A percentile compares a stretch with the other conserved stretches of the same genome.
These are phyloP conservation scores for Anguilla rostrata DNA, from an alignment of 2,113 vertebrate genomes.

Conservation along the genomic window DNA sequence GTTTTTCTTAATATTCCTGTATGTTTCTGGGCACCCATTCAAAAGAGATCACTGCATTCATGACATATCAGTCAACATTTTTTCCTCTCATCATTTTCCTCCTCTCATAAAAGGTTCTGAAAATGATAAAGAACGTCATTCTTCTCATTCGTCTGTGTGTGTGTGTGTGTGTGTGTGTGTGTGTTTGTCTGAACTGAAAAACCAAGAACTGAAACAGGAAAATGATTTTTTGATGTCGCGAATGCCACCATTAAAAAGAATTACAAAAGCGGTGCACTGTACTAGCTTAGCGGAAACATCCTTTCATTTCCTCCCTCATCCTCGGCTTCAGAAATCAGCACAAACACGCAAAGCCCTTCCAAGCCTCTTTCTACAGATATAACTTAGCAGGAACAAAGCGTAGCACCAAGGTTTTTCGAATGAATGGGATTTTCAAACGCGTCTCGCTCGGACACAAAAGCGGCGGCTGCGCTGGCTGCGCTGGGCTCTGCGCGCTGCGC, in stretches of 20 bases:
- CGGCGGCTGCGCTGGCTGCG: background rate
- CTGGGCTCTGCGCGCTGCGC: background rate
- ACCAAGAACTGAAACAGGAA: background rate
- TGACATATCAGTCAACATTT: background rate
- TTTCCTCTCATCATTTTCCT: background rate
- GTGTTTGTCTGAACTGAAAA: background rate
- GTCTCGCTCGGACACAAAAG: constrained; percentile 51
- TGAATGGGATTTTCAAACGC: constrained; percentile 45
- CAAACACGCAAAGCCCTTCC: background rate
- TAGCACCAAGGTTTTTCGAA: constrained; percentile 46
- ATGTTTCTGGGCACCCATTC: background rate
- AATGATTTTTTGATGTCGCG: background rate
- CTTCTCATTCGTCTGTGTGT: background rate
- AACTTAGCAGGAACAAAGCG: constrained; percentile 40
- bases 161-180: background rate
- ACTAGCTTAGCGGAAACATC: background rate
- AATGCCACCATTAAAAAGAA: background rate
- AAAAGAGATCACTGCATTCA: background rate
- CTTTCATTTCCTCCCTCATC: background rate
- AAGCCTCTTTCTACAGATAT: constrained; percentile 14
- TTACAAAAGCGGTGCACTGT: background rate
- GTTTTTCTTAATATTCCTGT: background rate
- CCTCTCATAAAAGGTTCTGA: background rate
- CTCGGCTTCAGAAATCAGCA: background rate
- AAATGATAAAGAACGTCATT: background rate